Conservation (phyloP, 2,797 vertebrate genomes). For the Nasua narica region DNA sequence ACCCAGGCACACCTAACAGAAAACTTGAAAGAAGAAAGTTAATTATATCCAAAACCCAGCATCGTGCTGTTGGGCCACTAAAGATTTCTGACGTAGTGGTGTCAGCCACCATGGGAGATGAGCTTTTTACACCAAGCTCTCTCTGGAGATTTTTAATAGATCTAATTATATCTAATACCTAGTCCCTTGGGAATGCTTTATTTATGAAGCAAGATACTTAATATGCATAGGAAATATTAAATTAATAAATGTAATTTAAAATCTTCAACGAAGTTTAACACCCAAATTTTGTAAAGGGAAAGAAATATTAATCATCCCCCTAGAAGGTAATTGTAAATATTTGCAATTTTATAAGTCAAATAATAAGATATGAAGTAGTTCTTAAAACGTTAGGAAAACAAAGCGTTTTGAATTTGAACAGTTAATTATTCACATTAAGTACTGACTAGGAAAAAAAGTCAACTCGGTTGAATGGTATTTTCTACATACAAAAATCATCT, state of each 20-base stretch:
- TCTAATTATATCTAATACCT: neutral
- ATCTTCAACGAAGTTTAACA: neutral
- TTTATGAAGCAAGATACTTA: neutral
- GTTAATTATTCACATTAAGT: neutral
- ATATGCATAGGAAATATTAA: neutral
- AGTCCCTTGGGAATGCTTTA: neutral
- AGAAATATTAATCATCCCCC: neutral
- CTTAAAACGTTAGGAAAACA: neutral
- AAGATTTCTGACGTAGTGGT: neutral
- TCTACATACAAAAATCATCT: neutral
- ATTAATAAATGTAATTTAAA: neutral
- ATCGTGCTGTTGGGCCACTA: rapidly evolving
- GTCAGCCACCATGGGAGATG: too few relatives aligned
- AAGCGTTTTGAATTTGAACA: neutral
- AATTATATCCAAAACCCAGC: neutral
- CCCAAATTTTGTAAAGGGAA: neutral
- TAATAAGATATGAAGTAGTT: neutral
- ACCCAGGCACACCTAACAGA: too few relatives aligned
- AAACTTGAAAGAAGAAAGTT: neutral
- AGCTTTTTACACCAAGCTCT: neutral
- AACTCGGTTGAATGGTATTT: neutral
- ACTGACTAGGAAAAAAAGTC: neutral
- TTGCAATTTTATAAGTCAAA: neutral
- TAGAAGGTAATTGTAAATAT: neutral
- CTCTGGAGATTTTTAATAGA: neutral